These are phyloP conservation scores for Anas acuta DNA, from an alignment of 2,797 vertebrate genomes.

Conservation along the genomic window DNA sequence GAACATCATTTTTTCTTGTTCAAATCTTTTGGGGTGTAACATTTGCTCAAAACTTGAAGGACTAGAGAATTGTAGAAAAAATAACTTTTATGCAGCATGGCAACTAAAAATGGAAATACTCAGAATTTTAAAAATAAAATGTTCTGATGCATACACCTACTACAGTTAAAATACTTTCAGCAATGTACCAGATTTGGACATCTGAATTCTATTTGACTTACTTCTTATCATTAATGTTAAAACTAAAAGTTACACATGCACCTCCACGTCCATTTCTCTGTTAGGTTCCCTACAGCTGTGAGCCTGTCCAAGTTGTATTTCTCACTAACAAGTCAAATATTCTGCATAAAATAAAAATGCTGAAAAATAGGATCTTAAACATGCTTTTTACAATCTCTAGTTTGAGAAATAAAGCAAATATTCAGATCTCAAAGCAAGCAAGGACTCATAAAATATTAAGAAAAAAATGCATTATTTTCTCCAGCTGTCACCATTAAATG, in stretches of 20 bases:
- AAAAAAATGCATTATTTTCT: neutral
- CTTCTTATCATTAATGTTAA: neutral
- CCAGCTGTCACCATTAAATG: neutral
- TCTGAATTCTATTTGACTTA: neutral
- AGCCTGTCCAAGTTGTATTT: neutral
- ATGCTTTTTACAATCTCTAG: neutral
- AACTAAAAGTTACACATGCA: neutral
- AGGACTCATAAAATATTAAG: neutral
- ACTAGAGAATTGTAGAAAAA: neutral
- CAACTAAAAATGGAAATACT: neutral
- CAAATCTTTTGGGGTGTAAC: neutral
- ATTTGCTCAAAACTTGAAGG: constrained; percentile 10
- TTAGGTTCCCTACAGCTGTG: neutral
- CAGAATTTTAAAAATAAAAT: neutral
- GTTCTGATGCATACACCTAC: neutral
- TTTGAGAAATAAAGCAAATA: neutral
- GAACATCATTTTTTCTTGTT: neutral
- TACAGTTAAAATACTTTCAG: neutral
- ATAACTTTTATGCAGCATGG: neutral
- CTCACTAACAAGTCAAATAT: neutral
- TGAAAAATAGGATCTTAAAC: neutral
- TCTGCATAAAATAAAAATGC: neutral
- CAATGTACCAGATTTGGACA: neutral
- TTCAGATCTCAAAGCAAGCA: neutral
- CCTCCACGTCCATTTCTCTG: neutral